phyloP scores from a whole-genome alignment of 2,113 vertebrate genomes.

The Mirounga angustirostris region DNA sequence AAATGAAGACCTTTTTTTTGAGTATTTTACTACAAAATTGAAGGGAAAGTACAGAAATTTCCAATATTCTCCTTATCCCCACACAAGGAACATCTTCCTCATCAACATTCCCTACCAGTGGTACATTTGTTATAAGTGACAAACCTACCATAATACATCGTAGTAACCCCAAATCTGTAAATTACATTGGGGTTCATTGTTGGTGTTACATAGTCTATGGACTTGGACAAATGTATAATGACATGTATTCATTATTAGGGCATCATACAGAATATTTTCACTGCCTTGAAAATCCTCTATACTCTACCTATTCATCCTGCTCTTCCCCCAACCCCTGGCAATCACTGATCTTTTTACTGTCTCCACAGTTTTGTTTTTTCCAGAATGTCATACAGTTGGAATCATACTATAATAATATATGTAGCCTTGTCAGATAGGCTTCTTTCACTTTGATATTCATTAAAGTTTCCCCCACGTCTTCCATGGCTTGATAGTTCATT shows the following conservation, averaged over 20 bases:
- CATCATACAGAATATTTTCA: neutral
- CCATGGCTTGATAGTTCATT: neutral
- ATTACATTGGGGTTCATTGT: neutral
- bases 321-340: neutral
- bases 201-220: neutral
- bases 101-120: neutral
- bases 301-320: neutral
- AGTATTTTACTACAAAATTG: neutral
- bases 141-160: neutral
- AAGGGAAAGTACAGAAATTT: neutral
- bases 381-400: neutral
- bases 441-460: neutral
- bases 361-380: neutral
- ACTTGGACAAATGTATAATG: neutral
- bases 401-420: neutral
- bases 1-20: neutral
- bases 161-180: neutral
- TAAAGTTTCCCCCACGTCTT: neutral
- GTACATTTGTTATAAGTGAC: neutral
- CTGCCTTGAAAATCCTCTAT: neutral
- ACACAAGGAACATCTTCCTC: neutral
- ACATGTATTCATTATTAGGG: neutral
- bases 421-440: neutral
- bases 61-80: neutral
- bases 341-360: neutral